Evolutionary conservation across 1,140 invertebrate genomes (phyloP).

Genomic region (Maniola jurtina): DNA sequence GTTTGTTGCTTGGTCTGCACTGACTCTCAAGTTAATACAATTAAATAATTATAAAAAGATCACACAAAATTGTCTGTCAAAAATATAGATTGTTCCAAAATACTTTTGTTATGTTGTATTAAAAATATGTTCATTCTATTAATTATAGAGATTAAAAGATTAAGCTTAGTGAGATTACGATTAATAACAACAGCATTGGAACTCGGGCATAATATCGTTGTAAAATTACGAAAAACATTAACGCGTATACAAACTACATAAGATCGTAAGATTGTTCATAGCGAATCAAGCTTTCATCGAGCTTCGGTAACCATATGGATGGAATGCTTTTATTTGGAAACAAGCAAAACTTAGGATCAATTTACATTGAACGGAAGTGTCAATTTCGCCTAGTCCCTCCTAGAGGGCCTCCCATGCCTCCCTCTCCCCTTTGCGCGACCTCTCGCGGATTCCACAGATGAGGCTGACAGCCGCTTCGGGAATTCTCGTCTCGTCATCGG

Average conservation of each 20-base stretch:
- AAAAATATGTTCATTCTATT: constrained; percentile 1
- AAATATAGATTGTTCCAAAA: neutral
- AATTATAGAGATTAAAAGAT: neutral
- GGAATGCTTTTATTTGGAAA: constrained; percentile 43
- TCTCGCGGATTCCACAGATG: no score
- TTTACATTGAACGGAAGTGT: no score
- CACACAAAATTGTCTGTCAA: neutral
- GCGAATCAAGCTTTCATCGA: neutral
- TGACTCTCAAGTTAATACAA: neutral
- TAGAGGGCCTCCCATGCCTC: no score
- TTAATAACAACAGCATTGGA: neutral
- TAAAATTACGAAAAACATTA: constrained; percentile 9
- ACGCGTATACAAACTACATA: constrained; percentile 26
- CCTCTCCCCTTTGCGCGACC: no score
- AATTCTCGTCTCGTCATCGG: no score
- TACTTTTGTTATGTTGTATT: constrained; percentile 1
- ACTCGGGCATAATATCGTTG: neutral
- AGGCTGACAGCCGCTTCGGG: no score
- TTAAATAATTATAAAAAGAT: neutral
- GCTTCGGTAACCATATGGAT: constrained; percentile 33
- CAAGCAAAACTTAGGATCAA: no score
- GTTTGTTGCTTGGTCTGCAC: no score
- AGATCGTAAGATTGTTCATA: neutral
- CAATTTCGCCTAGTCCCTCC: no score
- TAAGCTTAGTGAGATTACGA: neutral